Base-by-base conservation (phyloP, 2,113 vertebrate genomes). In the Laterallus jamaicensis region DNA sequence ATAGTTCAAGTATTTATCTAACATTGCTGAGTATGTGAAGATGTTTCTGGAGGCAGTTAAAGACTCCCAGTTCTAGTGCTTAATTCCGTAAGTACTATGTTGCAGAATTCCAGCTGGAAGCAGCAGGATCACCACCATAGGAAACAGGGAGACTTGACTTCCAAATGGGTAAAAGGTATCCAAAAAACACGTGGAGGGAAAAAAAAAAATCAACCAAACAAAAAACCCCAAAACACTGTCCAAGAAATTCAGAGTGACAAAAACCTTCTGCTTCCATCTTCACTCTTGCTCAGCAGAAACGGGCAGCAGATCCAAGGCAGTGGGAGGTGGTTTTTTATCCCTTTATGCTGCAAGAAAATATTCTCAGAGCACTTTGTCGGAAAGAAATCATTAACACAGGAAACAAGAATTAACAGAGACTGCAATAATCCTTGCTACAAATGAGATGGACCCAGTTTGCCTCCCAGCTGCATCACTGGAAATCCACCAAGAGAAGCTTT, bases 121-220 rank as follows among this genome's bases (percentile, higher is more conserved):
- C 66, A 95, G 82, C 10, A 37, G 91, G 66, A 96, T 93, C 74
- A 82, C 31, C 44, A 91, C 66, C 66, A 75, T n/a, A 95, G 66
- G 92, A 88, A 94, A 85, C 31, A 55, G 10, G 15, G 87, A 91
- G 44, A 47, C 31, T 73, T 92, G 55, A 60, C 75, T 92, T 96
- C 90, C 95, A 95, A 96, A 62, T 96, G 95, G 94, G 93, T 95
- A 69, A 96, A 95, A 96, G 91, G 94, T 97, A 85, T 91, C 74
- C 54, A 85, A 44, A 37, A 94, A 67, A 14, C 54, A 47, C n/a
- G 77, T 0, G 4, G 66, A 49, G 55, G 39, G 86, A 12, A 19
- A 63, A 89, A 35, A 44, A 13, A 39, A 75, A 67, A 42, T 7
- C 0, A 55, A 55, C 26, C 54, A 28, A 29, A 55, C 16, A 31